Base-by-base conservation (phyloP, 2,113 vertebrate species). In the Macroglossus sobrinus region DNA sequence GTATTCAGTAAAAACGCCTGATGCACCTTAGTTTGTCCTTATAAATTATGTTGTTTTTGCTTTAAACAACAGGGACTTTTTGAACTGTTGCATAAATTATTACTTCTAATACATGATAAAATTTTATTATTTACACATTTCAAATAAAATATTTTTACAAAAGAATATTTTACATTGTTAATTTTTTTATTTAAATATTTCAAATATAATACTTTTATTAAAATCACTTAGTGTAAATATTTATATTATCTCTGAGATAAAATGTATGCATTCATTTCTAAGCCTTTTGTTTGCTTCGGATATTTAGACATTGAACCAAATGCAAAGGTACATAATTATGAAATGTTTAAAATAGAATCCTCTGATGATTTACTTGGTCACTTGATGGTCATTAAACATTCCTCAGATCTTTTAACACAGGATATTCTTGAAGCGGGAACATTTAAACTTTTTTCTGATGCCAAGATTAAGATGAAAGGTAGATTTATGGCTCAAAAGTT, bases 401-500 rank as follows among this genome's bases (percentile, higher is more conserved):
- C 40, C 16, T 95, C 30, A 76, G 75, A 18, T 40, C 69, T 96
- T 91, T 97, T 74, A 87, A 66, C 43, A 91, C 78, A 97, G 38
- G 45, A 84, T 63, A 71, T 79, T 88, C 64, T 94, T 63, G 90
- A 78, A 92, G 45, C 0, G 3, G 81, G 50, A 93, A 61, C 61
- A 82, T 85, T 95, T 92, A 89, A 95, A 94, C 69, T 86, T 93
- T 82, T 91, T 11, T 64, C 86, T 64, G 24, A 84, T 96, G 80
- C 38, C 57, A 89, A 91, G 57, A 87, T 84, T 82, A 89, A 93
- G 57, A 92, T 68, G 38, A 63, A 96, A 74, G 26, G 35, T 96
- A 71, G 82, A 95, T 93, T 94, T 95, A 91, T 74, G 71, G 35
- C 89, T 95, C 40, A 97, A 94, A 95, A 94, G 57, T 79, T 89